Percentiles rank a stretch among this genome's conserved stretches.
Evolutionary conservation across 2,797 vertebrate genomes (phyloP).

Genomic region (Luscinia luscinia): DNA sequence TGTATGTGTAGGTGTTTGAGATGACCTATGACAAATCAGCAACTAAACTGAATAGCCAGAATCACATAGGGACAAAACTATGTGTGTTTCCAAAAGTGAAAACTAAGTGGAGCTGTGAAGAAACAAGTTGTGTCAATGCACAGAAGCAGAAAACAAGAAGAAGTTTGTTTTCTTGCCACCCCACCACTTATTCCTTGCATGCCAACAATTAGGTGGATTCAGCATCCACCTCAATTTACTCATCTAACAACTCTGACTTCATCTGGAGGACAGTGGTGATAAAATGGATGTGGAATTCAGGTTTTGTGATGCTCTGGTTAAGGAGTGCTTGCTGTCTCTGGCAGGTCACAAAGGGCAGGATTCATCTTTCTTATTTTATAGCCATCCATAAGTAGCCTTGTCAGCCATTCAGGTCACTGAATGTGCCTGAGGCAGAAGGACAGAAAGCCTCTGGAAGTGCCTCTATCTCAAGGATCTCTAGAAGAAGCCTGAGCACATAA

Average conservation of each 20-base stretch:
- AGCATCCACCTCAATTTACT: background rate
- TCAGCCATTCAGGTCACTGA: background rate
- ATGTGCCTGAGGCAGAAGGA: background rate
- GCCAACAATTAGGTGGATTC: background rate
- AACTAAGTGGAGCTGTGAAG: background rate
- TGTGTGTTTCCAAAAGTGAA: background rate
- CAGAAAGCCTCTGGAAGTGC: background rate
- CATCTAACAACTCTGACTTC: background rate
- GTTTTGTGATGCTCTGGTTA: background rate
- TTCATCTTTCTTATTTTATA: background rate
- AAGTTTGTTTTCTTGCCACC: background rate
- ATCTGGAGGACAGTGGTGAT: background rate
- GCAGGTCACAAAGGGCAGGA: background rate
- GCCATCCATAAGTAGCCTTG: background rate
- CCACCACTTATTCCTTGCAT: background rate
- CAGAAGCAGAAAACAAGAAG: background rate
- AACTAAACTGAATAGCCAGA: background rate
- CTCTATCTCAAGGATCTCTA: background rate
- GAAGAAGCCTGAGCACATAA: background rate
- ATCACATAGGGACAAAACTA: background rate
- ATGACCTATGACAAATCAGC: background rate
- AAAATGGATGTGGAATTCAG: background rate
- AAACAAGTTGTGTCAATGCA: background rate
- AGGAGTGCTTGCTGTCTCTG: background rate
- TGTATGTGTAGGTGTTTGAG: background rate